Evolutionary conservation across 2,113 vertebrate species (phyloP).

Genomic region (Variabilichromis moorii): DNA sequence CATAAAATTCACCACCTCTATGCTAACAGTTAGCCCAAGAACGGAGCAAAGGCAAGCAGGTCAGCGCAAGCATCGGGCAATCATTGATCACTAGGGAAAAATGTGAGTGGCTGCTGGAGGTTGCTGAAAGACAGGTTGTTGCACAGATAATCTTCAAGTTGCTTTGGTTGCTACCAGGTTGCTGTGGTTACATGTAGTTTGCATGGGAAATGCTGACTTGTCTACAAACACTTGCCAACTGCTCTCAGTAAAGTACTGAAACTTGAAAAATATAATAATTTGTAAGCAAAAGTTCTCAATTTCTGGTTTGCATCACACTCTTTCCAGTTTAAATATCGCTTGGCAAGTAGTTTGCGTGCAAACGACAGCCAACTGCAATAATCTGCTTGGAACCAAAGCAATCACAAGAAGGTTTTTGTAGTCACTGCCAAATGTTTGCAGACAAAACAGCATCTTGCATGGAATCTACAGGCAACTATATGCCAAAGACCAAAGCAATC

Average conservation of each 20-base stretch:
- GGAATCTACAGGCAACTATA: neutral
- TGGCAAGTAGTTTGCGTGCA: neutral
- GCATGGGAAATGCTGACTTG: neutral
- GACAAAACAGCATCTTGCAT: neutral
- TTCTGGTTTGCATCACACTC: neutral
- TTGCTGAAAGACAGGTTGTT: neutral
- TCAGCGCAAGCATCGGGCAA: neutral
- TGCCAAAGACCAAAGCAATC: neutral
- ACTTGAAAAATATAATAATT: neutral
- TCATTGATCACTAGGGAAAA: neutral
- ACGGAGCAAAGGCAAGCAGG: neutral
- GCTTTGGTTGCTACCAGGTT: neutral
- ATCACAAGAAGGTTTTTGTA: neutral
- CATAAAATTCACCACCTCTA: neutral
- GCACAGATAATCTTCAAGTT: neutral
- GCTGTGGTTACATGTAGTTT: neutral
- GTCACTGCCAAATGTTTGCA: neutral
- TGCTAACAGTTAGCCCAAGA: neutral
- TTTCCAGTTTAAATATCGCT: neutral
- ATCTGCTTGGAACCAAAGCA: neutral
- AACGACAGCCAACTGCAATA: neutral
- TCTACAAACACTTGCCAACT: neutral
- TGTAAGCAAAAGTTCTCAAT: neutral
- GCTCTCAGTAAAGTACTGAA: neutral
- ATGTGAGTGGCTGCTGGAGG: neutral